Base-by-base conservation (phyloP, 2,888 invertebrate genomes). In the Patella ulyssiponensis region DNA sequence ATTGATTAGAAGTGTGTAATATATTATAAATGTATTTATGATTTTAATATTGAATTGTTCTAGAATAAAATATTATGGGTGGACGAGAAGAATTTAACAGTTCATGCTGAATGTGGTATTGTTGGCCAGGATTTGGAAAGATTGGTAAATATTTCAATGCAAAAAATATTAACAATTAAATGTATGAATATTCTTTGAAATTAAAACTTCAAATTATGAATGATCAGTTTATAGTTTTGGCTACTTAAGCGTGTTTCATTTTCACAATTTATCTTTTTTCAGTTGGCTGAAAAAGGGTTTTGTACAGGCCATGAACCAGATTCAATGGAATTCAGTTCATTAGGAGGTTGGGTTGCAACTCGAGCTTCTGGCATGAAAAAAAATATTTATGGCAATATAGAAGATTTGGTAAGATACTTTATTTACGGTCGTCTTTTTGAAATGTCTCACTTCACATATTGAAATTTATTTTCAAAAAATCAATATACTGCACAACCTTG, bases 351-450 rank as follows among this genome's bases (percentile, higher is more conserved):
- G 99, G 96, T 98, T 71, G 97, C 98, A 3, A 98, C 98, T 0
- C 93, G 98, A 74, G 98, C 98, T 0, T 97, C 97, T n/a, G 99
- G 99, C 76, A 99, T 99, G 99, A 99, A 99, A 93, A 99, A 99
- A 92, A 99, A 99, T 91, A 95, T 96, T 0, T 99, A 99, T 86
- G 98, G 98, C 0, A 99, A 99, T 90, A 99, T 99, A 80, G 98
- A 99, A 92, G 98, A 99, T 90, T 93, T 98, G 73, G 92, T 92
- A 81, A 81, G 86, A 80, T 70, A 76, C 23, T 44, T 72, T 14
- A 15, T 15, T n/a, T n/a, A n/a, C n/a, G n/a, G n/a, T n/a, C 2
- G 51, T 15, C 15, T 69, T n/a, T 73, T 14, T 20, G 73, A 33
- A 5, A n/a, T 17, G 44, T 44, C 44, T 44, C 44, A 51, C 51